Evolutionary conservation across 2,113 vertebrate genomes (phyloP), one percentile per base, ranked within the genome.

Genomic region (Epinephelus moara): DNA sequence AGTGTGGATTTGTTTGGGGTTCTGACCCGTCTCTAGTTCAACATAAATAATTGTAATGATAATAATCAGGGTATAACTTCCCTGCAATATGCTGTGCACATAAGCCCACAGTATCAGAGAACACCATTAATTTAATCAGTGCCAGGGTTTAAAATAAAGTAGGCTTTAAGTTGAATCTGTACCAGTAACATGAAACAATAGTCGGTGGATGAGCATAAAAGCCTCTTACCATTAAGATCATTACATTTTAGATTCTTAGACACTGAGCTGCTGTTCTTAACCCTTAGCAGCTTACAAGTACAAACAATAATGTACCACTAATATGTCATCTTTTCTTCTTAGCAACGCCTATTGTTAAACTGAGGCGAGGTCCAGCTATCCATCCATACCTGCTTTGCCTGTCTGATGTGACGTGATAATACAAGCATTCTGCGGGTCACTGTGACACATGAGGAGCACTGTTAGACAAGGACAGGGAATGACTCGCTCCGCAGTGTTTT

Each of bases 261-360:
- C 74, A 60, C 56, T 66, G 78, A 84, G 74, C 74, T 62, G 68
- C 71, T 78, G 77, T 63, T 80, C 66, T 85, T 55, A 78, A 62
- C 62, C 73, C 62, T 74, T 61, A 77, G 71, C 69, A 53, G 78
- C 70, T 84, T 76, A 80, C 18, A 59, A 61, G n/a, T 27, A 47
- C 42, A 78, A 74, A 78, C 27, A 64, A 57, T 37, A 25, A 78
- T 52, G 69, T 9, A 37, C 23, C 14, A 37, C 55, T 55, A 3
- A 11, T 37, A 27, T 59, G n/a, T 63, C 55, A 70, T 56, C 11
- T 5, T 50, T 62, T 67, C 11, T 45, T 45, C 5, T 23, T 13
- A 17, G 40, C 1, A 21, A 55, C 15, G 30, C 12, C 2, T 40
- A 9, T 42, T 47, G 52, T 71, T 33, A 21, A 37, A 37, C 11